Percentiles rank a stretch among this genome's conserved stretches.
Conservation (phyloP, 2,888 invertebrate species). For the Neoaliturus tenellus region DNA sequence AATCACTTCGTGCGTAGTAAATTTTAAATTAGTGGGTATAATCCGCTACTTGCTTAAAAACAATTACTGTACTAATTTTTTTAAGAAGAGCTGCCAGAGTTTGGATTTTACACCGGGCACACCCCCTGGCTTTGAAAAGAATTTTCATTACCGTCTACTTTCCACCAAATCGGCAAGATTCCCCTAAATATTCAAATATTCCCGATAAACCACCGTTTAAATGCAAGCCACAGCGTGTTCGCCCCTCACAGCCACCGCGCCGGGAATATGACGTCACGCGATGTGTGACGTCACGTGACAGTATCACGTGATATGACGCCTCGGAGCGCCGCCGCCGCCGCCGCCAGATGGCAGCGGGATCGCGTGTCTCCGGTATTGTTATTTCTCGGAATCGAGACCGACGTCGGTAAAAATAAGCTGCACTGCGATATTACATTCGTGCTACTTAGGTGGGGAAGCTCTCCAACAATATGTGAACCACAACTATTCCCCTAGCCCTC, state of each 20-base stretch:
- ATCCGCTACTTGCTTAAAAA: no score
- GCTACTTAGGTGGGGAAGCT: slow-evolving; percentile 7
- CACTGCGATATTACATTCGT: slow-evolving; percentile 27
- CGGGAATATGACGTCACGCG: slow-evolving; percentile 31
- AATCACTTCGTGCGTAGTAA: no score
- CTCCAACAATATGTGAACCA: slow-evolving; percentile 33
- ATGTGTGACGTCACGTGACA: neutral
- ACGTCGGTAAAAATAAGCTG: slow-evolving; percentile 8
- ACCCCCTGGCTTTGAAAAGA: no score
- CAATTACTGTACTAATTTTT: no score
- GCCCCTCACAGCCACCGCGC: neutral
- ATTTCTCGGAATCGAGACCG: neutral
- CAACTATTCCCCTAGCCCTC: slow-evolving; percentile 15
- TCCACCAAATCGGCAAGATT: no score
- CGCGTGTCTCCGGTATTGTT: neutral
- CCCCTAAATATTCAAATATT: no score
- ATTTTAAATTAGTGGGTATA: no score
- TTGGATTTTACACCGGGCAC: no score
- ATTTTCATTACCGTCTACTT: no score
- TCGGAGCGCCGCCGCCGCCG: neutral
- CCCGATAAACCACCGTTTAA: neutral
- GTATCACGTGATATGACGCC: slow-evolving; percentile 15
- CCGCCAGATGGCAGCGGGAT: neutral
- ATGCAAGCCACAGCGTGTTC: neutral
- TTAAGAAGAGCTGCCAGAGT: no score